Evolutionary conservation across 2,113 vertebrate species (phyloP).

Genomic region (Polypterus bichir): DNA sequence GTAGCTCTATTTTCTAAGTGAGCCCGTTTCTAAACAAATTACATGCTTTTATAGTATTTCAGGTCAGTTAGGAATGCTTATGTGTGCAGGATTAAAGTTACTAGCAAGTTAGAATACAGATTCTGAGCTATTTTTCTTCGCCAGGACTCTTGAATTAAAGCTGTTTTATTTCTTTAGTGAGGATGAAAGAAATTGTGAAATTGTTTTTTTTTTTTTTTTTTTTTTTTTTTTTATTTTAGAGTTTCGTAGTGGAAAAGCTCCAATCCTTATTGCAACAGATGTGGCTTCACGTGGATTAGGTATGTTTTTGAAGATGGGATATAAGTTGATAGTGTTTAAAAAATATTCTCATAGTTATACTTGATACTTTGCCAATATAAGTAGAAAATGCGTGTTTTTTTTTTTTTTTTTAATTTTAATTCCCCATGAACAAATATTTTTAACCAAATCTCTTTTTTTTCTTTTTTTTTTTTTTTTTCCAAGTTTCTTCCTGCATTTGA

Average conservation of each 20-base stretch:
- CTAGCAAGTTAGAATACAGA: too few species aligned
- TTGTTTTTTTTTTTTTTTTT: constrained; percentile 11
- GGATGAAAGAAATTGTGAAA: background rate
- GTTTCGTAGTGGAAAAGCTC: constrained; percentile 92
- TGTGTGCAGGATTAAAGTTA: background rate
- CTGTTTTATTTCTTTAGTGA: background rate
- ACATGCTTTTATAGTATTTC: background rate
- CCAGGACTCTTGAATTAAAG: too few species aligned
- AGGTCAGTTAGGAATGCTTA: background rate
- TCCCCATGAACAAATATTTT: constrained; percentile 44
- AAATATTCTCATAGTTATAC: background rate
- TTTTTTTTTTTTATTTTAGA: constrained; percentile 54
- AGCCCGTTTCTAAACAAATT: background rate
- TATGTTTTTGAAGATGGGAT: constrained; percentile 63
- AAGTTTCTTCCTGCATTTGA: constrained; percentile 60
- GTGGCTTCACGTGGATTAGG: constrained; percentile 97
- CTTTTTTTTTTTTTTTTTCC: constrained; percentile 47
- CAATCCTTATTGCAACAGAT: constrained; percentile 93
- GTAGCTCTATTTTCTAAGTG: too few species aligned
- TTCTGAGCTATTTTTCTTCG: too few species aligned
- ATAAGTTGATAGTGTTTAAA: too few species aligned
- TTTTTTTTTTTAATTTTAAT: constrained; percentile 5
- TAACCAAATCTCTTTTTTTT: constrained; percentile 35
- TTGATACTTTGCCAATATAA: background rate
- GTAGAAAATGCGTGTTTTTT: constrained; percentile 6